Evolutionary conservation across 2,797 vertebrate genomes (phyloP), one percentile per base, ranked within the genome.

Genomic region (Spheniscus humboldti): DNA sequence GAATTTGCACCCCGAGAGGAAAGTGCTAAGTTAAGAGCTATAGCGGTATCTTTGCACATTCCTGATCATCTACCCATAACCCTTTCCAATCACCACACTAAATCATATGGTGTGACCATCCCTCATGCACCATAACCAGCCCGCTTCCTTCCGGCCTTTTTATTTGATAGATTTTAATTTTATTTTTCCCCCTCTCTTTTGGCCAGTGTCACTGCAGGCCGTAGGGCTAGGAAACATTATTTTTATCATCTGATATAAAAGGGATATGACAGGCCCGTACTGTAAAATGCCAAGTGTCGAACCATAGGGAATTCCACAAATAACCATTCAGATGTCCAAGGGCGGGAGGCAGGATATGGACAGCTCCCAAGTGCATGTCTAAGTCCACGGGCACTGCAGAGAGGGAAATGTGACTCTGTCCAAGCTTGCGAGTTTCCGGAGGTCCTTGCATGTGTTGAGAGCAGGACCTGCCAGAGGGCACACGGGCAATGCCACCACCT

Each of bases 241-340:
- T 94, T 95, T 90, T 90, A 37, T 67, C 19, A 30, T 56, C 59
- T 91, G 88, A 93, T 30, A 63, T 66, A 92, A 92, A 96, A 64
- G 63, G 31, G 77, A 87, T 85, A 52, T 73, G 82, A 95, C 92
- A 95, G 55, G 74, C 56, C 43, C 8, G 0, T 72, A 85, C 80
- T 91, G 59, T 47, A 72, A 93, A 96, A 96, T 47, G 77, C 76
- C 90, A 95, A 93, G 35, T 41, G 57, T 62, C 80, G 82, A 79
- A 81, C 37, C 75, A 45, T 12, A 64, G 83, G 68, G 73, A 97
- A 95, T 90, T 77, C 72, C 94, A 82, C 76, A 92, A 89, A 92
- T 48, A 95, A 86, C 25, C 18, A 3, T 39, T 96, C 48, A 37
- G 43, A n/a, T 52, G 50, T 25, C 84, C 76, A 45, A 37, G 80